These are phyloP conservation scores for Rhinichthys osculus DNA, from an alignment of 2,797 vertebrate species.

Conservation along the genomic window DNA sequence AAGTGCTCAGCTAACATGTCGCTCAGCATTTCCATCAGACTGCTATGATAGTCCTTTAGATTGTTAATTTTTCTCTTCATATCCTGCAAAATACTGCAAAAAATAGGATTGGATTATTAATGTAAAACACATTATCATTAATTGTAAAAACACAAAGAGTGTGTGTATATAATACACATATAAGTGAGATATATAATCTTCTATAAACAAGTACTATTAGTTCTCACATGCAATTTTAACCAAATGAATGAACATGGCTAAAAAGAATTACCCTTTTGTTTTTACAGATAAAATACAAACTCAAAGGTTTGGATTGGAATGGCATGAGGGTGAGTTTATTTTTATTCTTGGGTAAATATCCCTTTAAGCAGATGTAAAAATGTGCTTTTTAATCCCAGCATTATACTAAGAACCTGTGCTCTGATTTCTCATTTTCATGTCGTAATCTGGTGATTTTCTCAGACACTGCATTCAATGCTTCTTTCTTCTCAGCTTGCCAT, in stretches of 20 bases:
- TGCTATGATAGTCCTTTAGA: conserved; percentile 76
- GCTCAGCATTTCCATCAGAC: conserved; percentile 73
- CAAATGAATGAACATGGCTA: neutral
- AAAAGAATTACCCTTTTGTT: neutral
- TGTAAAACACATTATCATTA: neutral
- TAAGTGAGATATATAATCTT: neutral
- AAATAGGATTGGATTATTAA: neutral
- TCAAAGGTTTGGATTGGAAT: neutral
- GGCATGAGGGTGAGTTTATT: neutral
- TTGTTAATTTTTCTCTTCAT: conserved; percentile 76
- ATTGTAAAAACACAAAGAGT: neutral
- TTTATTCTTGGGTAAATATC: neutral
- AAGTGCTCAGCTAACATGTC: conserved; percentile 74
- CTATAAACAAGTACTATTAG: neutral
- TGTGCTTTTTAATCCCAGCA: neutral
- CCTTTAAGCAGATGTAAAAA: neutral
- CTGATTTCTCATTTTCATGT: conserved; percentile 71
- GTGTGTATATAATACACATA: no score
- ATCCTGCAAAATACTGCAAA: conserved; percentile 71
- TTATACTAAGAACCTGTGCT: conserved; percentile 65
- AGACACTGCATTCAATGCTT: conserved; percentile 66
- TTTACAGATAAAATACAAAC: neutral
- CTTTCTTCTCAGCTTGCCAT: conserved; percentile 78
- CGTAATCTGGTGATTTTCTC: conserved; percentile 64
- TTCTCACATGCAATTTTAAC: neutral